Evolutionary conservation across 2,113 vertebrate genomes (phyloP).

Genomic region (Ptilonorhynchus violaceus): DNA sequence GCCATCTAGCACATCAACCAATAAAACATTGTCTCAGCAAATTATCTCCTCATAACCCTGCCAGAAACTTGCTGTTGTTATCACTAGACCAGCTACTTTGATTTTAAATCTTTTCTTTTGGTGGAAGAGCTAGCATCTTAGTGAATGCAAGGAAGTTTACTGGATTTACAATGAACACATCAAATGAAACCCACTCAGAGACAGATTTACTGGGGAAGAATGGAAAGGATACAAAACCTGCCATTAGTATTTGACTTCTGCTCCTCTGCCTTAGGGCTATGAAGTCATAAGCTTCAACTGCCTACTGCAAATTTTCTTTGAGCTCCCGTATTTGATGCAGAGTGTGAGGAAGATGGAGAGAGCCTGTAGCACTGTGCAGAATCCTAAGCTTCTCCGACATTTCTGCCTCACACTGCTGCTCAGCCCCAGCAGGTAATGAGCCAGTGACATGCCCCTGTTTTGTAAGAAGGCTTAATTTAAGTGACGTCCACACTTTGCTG

Average conservation of each 20-base stretch:
- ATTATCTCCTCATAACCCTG: background rate
- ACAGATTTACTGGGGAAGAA: background rate
- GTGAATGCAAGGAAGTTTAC: background rate
- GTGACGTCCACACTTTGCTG: background rate
- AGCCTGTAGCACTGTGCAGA: background rate
- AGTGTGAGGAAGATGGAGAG: background rate
- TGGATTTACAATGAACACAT: background rate
- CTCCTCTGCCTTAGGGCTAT: background rate
- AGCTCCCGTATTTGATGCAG: background rate
- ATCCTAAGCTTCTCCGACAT: background rate
- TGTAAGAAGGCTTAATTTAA: background rate
- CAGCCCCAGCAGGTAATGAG: background rate
- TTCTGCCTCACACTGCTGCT: background rate
- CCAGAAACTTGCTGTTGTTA: background rate
- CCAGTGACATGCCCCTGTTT: background rate
- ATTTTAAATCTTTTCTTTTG: background rate
- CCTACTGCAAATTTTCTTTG: background rate
- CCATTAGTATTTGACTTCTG: background rate
- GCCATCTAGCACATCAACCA: background rate
- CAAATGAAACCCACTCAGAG: background rate
- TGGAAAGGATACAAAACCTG: background rate
- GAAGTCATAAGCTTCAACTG: background rate
- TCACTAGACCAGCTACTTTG: background rate
- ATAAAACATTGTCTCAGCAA: background rate
- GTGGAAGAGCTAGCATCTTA: background rate